These are phyloP conservation scores for Meteorus sp. DNA, from an alignment of 1,140 invertebrate genomes.

Conservation along the genomic window DNA sequence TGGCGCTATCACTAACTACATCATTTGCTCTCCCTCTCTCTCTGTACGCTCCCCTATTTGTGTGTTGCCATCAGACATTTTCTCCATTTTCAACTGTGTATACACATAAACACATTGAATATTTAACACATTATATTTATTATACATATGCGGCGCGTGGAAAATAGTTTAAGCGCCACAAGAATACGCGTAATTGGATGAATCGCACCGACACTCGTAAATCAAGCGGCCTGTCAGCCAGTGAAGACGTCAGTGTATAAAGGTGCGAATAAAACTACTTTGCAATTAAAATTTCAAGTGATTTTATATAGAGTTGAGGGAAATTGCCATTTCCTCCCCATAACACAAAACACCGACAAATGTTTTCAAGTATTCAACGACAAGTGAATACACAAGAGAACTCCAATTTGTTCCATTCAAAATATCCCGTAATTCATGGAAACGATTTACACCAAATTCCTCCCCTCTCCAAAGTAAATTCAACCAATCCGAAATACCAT, in stretches of 20 bases:
- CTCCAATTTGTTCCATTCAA: no score
- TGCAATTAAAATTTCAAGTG: conserved; percentile 20
- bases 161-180: conserved; percentile 13
- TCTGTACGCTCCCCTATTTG: not conserved
- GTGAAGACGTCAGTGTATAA: conserved; percentile 24
- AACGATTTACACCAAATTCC: no score
- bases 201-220: conserved; percentile 16
- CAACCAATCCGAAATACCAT: no score
- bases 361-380: no score
- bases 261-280: conserved; percentile 21
- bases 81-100: no score
- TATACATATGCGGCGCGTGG: no score
- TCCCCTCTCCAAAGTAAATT: no score
- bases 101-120: no score
- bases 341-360: no score
- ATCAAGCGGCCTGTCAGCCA: conserved; percentile 14
- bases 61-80: no score
- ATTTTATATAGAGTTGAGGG: not conserved
- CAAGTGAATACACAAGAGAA: no score
- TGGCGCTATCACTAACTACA: conserved; percentile 13
- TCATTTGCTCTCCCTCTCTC: not conserved
- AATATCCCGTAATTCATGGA: no score
- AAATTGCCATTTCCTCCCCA: conserved; percentile 18
- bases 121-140: not conserved
- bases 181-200: conserved; percentile 25